phyloP scores from a whole-genome alignment of 2,888 invertebrate genomes.

The Timandra comae region DNA sequence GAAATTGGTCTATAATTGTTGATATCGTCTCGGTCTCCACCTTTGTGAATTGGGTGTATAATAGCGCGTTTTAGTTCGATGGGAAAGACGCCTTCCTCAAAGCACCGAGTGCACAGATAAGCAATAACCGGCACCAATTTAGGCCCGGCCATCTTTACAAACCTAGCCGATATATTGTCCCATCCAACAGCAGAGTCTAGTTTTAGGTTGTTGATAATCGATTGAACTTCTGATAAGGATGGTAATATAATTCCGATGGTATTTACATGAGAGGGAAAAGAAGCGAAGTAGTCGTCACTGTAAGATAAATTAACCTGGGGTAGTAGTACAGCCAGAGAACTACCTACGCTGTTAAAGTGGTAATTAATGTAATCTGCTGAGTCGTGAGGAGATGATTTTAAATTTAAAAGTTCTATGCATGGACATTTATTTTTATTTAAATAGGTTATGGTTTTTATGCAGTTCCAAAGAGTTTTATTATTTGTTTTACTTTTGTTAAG shows the following conservation, averaged over 20 bases:
- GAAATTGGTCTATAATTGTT: not conserved
- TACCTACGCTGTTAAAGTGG: not conserved
- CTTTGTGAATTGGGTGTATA: not conserved
- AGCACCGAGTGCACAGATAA: not conserved
- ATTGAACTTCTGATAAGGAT: constrained; percentile 1
- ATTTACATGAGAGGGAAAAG: not conserved
- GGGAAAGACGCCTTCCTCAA: not conserved
- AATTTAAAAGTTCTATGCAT: too few species aligned
- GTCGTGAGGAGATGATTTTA: not conserved
- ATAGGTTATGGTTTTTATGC: not conserved
- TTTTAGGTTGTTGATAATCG: constrained; percentile 2
- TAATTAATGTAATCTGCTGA: not conserved
- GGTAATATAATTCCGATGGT: constrained; percentile 1
- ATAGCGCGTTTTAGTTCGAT: not conserved
- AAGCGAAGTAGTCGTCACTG: not conserved
- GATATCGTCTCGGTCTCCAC: not conserved
- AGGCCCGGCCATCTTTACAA: not conserved
- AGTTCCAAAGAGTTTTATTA: not conserved
- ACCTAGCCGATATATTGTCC: constrained; percentile 3
- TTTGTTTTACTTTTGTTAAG: not conserved
- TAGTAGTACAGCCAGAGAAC: too few species aligned
- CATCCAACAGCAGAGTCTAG: not conserved
- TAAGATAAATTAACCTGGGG: too few species aligned
- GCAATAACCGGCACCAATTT: not conserved
- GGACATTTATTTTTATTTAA: not conserved